Evolutionary conservation across 2,113 vertebrate species (phyloP), one percentile per base, ranked within the genome.

Genomic region (Strix uralensis): DNA sequence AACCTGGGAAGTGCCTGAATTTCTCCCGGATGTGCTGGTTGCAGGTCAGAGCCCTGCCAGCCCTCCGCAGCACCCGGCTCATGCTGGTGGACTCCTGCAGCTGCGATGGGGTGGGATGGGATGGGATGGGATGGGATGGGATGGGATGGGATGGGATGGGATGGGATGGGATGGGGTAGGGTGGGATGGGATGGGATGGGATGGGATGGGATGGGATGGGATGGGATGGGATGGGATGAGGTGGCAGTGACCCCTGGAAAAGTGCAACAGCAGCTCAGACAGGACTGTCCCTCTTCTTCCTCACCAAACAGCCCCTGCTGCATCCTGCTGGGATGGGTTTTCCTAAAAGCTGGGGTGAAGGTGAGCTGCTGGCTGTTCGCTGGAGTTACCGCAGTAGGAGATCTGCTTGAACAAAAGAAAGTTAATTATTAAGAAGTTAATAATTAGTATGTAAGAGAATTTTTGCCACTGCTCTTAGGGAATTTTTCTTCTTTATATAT

Each of bases 11-110:
- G 46, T 34, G 32, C 38, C 27, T 8, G 44, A 13, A 36, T 51
- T 51, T 51, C 59, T 38, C 52, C 42, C 65, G 57, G 29, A 32
- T 32, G 40, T 36, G 62, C 62, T 17, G 29, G 12, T 58, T 3
- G 27, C 21, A 47, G 44, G 52, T 15, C 22, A 20, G 23, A 61
- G 62, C 27, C 44, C 30, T 26, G 69, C n/a, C 77, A 89, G 77
- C 59, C 16, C 25, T n/a, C 16, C 0, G 2, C 77, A 26, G 69
- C 30, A n/a, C 40, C 34, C 3, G 0, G 46, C 46, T 38, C 4
- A 0, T 13, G n/a, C 70, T 54, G 58, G 19, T 7, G 26, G 70
- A 11, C 15, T 34, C 55, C n/a, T 2, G 9, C 25, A 2, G 54
- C 1, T 47, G 40, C 9, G 38, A 22, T 11, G 52, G 54, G 51